Evolutionary conservation across 2,113 vertebrate genomes (phyloP).

Genomic region (Capricornis sumatraensis): DNA sequence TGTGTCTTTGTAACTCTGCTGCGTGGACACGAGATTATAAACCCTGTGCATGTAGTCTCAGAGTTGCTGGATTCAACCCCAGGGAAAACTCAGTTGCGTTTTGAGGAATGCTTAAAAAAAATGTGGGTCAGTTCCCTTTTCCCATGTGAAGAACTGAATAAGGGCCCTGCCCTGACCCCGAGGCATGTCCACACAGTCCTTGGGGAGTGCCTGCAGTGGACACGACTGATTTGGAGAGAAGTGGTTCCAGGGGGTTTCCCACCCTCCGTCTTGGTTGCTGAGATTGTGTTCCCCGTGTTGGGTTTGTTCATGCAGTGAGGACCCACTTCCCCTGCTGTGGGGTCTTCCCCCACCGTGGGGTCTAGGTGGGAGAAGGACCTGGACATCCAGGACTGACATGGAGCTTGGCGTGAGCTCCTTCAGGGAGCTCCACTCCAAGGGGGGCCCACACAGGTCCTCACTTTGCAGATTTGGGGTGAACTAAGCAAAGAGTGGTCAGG

Average conservation of each 20-base stretch:
- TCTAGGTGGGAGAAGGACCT: not conserved
- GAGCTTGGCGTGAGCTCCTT: not conserved
- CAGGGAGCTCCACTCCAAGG: not conserved
- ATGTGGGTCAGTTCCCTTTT: not conserved
- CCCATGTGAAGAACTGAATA: not conserved
- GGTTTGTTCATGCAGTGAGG: not conserved
- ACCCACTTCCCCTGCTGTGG: accelerated
- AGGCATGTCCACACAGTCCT: not conserved
- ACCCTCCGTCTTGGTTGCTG: not conserved
- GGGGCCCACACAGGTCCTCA: not conserved
- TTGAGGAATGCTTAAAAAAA: slow-evolving; percentile 14
- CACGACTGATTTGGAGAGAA: not conserved
- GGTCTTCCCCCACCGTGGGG: not conserved
- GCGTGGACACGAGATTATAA: slow-evolving; percentile 42
- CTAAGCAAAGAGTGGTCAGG: not conserved
- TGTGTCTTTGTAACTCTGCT: slow-evolving; percentile 24
- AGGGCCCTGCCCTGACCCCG: not conserved
- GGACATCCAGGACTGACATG: not conserved
- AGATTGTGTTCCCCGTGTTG: not conserved
- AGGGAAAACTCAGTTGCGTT: not conserved
- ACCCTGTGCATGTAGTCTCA: slow-evolving; percentile 11
- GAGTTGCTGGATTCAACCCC: not conserved
- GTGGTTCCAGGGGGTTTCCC: accelerated
- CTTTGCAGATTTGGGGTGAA: not conserved
- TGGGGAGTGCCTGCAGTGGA: accelerated